Percentiles rank a stretch among this genome's conserved stretches.
phyloP scores from a whole-genome alignment of 1,140 invertebrate genomes.

The Drosophila lacteicornis region DNA sequence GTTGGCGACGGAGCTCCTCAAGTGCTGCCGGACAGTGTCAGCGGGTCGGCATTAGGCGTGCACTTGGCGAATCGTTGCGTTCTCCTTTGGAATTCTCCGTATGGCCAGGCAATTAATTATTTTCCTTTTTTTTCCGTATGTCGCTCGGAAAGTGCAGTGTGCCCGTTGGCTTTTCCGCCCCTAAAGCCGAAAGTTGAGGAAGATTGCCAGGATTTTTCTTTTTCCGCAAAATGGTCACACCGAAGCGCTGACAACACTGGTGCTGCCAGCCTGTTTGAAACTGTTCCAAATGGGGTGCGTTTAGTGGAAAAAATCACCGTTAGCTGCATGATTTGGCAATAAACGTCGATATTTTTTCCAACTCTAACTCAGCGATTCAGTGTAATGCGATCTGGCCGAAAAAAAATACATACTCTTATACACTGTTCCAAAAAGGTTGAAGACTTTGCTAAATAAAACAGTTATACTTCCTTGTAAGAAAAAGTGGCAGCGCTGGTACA shows the following conservation, averaged over 20 bases:
- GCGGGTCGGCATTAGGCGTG: constrained; percentile 16
- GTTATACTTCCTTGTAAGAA: too few species aligned
- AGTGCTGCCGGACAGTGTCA: constrained; percentile 8
- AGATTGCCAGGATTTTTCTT: background rate
- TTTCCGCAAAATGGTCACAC: background rate
- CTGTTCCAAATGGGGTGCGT: background rate
- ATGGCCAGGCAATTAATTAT: constrained; percentile 14
- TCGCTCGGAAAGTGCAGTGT: constrained; percentile 6
- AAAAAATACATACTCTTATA: too few species aligned
- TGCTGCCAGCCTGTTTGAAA: background rate
- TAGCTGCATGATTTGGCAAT: too few species aligned
- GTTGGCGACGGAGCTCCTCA: constrained; percentile 14
- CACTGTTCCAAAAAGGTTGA: too few species aligned
- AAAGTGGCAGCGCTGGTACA: too few species aligned
- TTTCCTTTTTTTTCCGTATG: constrained; percentile 18
- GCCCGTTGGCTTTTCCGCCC: background rate
- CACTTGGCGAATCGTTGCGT: constrained; percentile 7
- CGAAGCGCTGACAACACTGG: background rate
- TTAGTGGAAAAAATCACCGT: too few species aligned
- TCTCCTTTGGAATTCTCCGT: constrained; percentile 26
- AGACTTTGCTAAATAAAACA: too few species aligned
- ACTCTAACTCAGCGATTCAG: too few species aligned
- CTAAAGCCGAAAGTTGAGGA: background rate
- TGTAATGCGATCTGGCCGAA: too few species aligned
- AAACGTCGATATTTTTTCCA: too few species aligned